Base-by-base conservation (phyloP, 2,797 vertebrate genomes). In the Pipistrellus kuhlii region DNA sequence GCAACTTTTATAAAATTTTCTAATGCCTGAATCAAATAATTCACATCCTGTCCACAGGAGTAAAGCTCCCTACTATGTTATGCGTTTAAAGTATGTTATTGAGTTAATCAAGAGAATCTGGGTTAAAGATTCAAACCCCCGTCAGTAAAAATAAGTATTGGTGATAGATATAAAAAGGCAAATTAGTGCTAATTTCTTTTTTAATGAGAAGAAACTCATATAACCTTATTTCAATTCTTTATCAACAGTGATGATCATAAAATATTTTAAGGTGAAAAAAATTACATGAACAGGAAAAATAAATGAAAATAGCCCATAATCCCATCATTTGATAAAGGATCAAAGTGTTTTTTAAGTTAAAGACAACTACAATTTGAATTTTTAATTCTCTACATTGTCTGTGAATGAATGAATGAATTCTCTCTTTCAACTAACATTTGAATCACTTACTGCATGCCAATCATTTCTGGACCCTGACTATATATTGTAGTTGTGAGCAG, bases 241-340 rank as follows among this genome's bases (percentile, higher is more conserved):
- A 64, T 71, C n/a, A 81, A 69, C 17, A 66, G 25, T 38, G 3
- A 21, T n/a, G 68, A 82, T 69, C 20, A 85, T n/a, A 81, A 94
- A 89, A 55, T 20, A 92, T 82, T 86, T 90, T 72, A 71, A 80
- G 84, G 46, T 85, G 38, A 41, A 72, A 78, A 72, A 71, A 77
- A 59, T 32, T 6, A 76, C 10, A 76, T 13, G 38, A 87, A 77
- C 12, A 48, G 23, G 21, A 76, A 87, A 91, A 91, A 82, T 44
- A 32, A 91, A 90, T 59, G n/a, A 78, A 83, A 57, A 84, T 38
- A 64, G 12, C 25, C 53, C 46, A 17, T 20, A 17, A 53, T 35
- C 11, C 32, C 20, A 32, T 71, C 21, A 73, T 21, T 83, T 38
- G 64, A 2, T 66, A 51, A 35, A 69, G 41, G 90, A 44, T 78